A percentile compares a stretch with the other conserved stretches of the same genome.
These are phyloP conservation scores for Odontocolon sp. DNA, from an alignment of 2,888 invertebrate genomes.

Conservation along the genomic window DNA sequence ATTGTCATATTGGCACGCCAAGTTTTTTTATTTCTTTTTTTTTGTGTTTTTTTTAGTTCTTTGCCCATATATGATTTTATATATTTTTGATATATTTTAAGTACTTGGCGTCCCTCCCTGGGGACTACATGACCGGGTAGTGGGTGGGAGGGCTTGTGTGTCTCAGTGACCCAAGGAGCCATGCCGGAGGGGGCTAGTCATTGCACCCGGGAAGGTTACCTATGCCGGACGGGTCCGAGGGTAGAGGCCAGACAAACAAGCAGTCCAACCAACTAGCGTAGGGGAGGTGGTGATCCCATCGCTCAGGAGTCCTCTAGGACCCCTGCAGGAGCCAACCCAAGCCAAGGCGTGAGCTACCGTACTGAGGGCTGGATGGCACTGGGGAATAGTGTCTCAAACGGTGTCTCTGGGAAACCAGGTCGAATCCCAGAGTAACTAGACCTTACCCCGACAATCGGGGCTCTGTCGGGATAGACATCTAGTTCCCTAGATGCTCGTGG, in stretches of 20 bases:
- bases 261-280: conserved; percentile 5
- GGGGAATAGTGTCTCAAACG: conserved; percentile 27
- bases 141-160: conserved; percentile 2
- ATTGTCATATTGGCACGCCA: no score
- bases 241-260: conserved; percentile 11
- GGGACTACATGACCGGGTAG: conserved; percentile 8
- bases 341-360: conserved; percentile 17
- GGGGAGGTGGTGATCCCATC: conserved; percentile 1
- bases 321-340: conserved; percentile 9
- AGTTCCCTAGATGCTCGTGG: no score
- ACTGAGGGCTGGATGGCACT: conserved; percentile 40
- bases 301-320: neutral
- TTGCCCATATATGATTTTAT: no score
- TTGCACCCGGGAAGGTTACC: neutral
- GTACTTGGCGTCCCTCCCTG: no score
- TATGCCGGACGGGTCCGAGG: neutral
- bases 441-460: no score
- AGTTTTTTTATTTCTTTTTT: no score
- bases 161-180: neutral
- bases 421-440: neutral
- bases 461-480: no score
- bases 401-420: conserved; percentile 31
- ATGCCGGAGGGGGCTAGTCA: neutral
- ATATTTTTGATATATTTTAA: no score
- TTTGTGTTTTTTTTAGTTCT: no score